Evolutionary conservation across 2,113 vertebrate genomes (phyloP), one percentile per base, ranked within the genome.

Genomic region (Motacilla alba): DNA sequence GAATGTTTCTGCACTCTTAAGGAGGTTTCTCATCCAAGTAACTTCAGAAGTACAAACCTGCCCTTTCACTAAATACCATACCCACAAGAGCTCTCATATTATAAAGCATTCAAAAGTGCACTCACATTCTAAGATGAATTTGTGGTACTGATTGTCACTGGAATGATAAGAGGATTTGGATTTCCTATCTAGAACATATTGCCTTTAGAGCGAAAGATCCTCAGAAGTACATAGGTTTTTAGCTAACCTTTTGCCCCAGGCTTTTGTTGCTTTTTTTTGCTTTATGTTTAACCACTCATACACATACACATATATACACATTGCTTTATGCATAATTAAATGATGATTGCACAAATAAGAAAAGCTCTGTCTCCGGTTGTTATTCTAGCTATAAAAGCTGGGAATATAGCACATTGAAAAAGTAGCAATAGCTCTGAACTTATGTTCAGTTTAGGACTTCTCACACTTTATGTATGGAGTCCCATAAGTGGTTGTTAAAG

Each of bases 301-400:
- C 3, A 27, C 27, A 18, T 33, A 43, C 7, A 60, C 1, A 17
- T 24, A 33, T 13, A 33, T 2, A 19, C 10, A 52, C 0, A 2
- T 27, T 4, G 4, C 3, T 70, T 8, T 44, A 27, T 30, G 30
- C 63, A 47, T 4, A 56, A 37, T 16, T 13, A 62, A 81, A 46
- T 27, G 4, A 50, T 50, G 14, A n/a, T 20, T 55, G 8, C 41
- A 20, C 53, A 55, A 56, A 69, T 56, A n/a, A 77, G 4, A 55
- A 69, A 58, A 60, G 1, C 0, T 47, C 26, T 78, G 13, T 80
- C 20, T 78, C 13, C 63, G 18, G 6, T 60, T 52, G 2, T 22
- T 85, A 30, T 33, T 56, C 8, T 64, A 52, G 6, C 5, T 30
- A 69, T 73, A 46, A 73, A 49, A 67, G 17, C 11, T 50, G 14